These are phyloP conservation scores for Idaea biselata DNA, from an alignment of 2,888 invertebrate species.

Conservation along the genomic window DNA sequence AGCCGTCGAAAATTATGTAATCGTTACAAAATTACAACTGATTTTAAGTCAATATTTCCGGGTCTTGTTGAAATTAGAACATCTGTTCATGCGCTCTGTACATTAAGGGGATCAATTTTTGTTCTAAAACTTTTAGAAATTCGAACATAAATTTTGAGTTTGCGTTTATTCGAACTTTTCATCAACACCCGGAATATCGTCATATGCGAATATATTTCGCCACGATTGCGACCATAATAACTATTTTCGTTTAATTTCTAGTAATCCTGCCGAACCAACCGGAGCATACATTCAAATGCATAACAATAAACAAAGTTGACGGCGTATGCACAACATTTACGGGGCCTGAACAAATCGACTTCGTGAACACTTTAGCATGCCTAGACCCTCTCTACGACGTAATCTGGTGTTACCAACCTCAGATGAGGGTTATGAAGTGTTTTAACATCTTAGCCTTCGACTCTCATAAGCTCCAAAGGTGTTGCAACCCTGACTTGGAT, in stretches of 20 bases:
- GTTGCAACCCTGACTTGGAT: slow-evolving; percentile 61
- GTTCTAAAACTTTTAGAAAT: no score
- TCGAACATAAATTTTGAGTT: no score
- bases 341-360: slow-evolving; percentile 91
- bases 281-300: slow-evolving; percentile 90
- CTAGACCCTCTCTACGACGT: slow-evolving; percentile 96
- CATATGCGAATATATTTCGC: no score
- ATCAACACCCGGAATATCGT: no score
- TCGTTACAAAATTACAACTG: no score
- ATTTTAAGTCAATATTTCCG: no score
- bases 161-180: no score
- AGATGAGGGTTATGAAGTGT: slow-evolving; percentile 83
- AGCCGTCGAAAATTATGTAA: no score
- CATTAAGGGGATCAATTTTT: no score
- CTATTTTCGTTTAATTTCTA: slow-evolving; percentile 45
- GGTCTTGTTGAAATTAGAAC: no score
- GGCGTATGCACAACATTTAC: slow-evolving; percentile 93
- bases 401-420: slow-evolving; percentile 93
- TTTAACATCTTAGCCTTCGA: slow-evolving; percentile 93
- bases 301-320: slow-evolving; percentile 93
- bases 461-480: slow-evolving; percentile 70
- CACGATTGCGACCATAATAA: not conserved
- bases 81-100: no score
- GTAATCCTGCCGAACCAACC: slow-evolving; percentile 91
- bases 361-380: slow-evolving; percentile 88